These are phyloP conservation scores for Cheirogaleus medius DNA, from an alignment of 2,113 vertebrate genomes.

Conservation along the genomic window DNA sequence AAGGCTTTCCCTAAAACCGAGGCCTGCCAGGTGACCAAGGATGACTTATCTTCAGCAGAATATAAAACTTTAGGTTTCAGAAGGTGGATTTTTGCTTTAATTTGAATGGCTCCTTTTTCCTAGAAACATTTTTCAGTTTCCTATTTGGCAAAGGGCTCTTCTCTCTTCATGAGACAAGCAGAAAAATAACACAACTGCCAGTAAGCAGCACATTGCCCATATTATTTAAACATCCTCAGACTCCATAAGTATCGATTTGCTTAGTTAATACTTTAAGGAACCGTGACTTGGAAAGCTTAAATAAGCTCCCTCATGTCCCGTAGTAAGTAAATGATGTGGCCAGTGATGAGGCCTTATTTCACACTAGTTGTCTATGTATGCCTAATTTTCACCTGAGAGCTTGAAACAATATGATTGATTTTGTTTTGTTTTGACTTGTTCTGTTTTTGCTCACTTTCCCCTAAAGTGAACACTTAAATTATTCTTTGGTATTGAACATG, in stretches of 20 bases:
- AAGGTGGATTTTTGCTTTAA: neutral
- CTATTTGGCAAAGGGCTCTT: neutral
- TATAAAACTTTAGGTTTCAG: neutral
- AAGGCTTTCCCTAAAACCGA: neutral
- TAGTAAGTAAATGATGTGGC: neutral
- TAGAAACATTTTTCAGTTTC: neutral
- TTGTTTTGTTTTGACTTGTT: neutral
- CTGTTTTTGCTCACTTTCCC: neutral
- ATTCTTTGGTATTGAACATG: neutral
- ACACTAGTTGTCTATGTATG: neutral
- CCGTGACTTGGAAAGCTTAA: neutral
- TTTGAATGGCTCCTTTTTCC: neutral
- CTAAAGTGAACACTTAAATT: neutral
- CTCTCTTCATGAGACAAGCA: neutral
- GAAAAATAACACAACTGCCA: too few relatives aligned
- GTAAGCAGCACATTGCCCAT: neutral
- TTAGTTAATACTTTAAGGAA: neutral
- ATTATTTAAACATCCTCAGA: neutral
- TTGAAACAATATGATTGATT: neutral
- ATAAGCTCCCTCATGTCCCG: rapidly evolving
- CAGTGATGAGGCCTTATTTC: neutral
- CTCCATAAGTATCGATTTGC: neutral
- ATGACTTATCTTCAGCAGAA: neutral
- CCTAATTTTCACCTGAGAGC: neutral
- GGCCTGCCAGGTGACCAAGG: neutral